These are phyloP conservation scores for Myotis findleyi DNA, from an alignment of 2,797 vertebrate species.

Conservation along the genomic window DNA sequence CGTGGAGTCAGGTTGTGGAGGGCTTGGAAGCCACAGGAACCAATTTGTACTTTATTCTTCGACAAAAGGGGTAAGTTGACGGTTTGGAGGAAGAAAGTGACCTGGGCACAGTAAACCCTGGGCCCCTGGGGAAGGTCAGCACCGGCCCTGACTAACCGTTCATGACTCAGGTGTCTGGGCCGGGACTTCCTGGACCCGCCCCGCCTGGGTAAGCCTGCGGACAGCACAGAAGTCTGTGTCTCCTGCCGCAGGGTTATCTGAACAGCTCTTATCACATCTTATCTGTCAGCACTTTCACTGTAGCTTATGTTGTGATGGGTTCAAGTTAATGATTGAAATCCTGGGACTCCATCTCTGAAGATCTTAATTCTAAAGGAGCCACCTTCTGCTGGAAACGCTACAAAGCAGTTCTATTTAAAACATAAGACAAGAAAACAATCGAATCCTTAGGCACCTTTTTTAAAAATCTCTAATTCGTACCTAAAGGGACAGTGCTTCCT, in stretches of 20 bases:
- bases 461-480: neutral
- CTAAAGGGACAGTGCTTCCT: neutral
- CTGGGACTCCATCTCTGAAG: neutral
- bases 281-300: neutral
- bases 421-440: neutral
- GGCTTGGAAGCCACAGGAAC: neutral
- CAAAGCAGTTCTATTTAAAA: neutral
- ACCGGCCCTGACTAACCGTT: neutral
- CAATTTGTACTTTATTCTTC: neutral
- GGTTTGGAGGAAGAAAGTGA: neutral
- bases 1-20: neutral
- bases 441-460: neutral
- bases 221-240: fast-evolving
- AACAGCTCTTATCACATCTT: neutral
- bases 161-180: neutral
- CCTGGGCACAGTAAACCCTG: neutral
- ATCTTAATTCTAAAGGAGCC: neutral
- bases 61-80: neutral
- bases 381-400: neutral
- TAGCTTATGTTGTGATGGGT: neutral
- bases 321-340: neutral
- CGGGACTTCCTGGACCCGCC: neutral
- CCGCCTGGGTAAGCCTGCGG: fast-evolving
- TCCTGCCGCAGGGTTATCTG: neutral
- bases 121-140: neutral